Evolutionary conservation across 2,797 vertebrate species (phyloP).

Genomic region (Limosa lapponica): DNA sequence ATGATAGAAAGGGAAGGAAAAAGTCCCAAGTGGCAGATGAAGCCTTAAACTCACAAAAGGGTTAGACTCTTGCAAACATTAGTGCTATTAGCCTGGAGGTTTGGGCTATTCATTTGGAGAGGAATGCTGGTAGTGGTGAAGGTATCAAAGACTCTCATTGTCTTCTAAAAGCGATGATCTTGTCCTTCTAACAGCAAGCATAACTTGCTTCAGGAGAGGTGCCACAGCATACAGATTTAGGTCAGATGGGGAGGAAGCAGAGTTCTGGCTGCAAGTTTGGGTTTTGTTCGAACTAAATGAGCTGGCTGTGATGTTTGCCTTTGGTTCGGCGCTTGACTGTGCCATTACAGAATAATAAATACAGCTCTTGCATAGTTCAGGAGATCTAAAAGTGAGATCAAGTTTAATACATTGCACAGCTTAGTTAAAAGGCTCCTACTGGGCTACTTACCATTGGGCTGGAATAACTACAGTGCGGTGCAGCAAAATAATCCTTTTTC

Average conservation of each 20-base stretch:
- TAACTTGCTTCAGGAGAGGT: background rate
- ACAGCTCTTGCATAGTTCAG: background rate
- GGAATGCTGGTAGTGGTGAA: background rate
- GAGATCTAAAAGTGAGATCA: conserved; percentile 36
- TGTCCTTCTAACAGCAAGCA: background rate
- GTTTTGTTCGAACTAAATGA: background rate
- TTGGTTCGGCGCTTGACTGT: background rate
- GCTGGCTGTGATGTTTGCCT: background rate
- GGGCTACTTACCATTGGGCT: background rate
- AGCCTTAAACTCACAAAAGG: background rate
- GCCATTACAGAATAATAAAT: background rate
- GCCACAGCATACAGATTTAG: background rate
- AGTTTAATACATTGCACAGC: background rate
- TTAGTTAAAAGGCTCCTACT: conserved; percentile 17
- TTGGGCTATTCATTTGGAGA: background rate
- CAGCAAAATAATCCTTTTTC: background rate
- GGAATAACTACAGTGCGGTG: background rate
- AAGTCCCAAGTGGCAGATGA: background rate
- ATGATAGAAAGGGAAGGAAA: background rate
- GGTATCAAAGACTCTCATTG: background rate
- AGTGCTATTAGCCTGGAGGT: background rate
- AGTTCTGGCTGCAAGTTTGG: background rate
- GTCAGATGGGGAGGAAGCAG: conserved; percentile 16
- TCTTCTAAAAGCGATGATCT: background rate
- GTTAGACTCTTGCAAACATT: background rate